Evolutionary conservation across 2,113 vertebrate species (phyloP), one percentile per base, ranked within the genome.

Genomic region (Gobius niger): DNA sequence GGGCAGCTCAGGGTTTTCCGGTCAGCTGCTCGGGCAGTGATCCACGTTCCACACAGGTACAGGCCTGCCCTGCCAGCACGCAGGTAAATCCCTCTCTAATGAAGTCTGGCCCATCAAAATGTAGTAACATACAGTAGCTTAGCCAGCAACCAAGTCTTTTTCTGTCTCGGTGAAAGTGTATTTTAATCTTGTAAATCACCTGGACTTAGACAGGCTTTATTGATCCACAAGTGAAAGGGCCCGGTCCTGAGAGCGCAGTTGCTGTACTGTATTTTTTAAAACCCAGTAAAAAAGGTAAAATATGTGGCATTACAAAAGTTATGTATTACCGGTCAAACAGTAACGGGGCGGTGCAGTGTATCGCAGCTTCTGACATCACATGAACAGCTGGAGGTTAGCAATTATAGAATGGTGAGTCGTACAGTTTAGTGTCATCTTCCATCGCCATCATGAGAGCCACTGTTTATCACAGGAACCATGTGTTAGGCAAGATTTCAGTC

Each of bases 401-500:
- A 4, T 54, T 9, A 18, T 1, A 18, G 9, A 54, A 54, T 34
- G 24, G 52, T 54, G 3, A 2, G 9, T 54, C 24, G 52, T 10
- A 54, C 18, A n/a, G 10, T 54, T 24, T 54, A 24, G 16, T 63
- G 59, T 60, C 14, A 40, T 54, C 69, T 56, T 65, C 51, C 68
- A 73, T 74, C 84, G 74, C 88, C 61, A 85, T 93, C 90, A 92
- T 81, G 80, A 91, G 89, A 90, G 86, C 89, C 82, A 86, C 78
- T 89, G 91, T 93, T 93, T 91, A 91, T 91, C 89, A 90, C 87
- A 70, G 89, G 75, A 88, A 92, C 82, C 86, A 91, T 90, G 92
- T 85, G 81, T 85, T 79, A 79, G 77, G 81, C 79, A 80, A 85
- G 81, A 84, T 84, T 83, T 87, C 24, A 34, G 3, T 34, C 24